Evolutionary conservation across 2,113 vertebrate species (phyloP).

Genomic region (Gobiocypris rarus): DNA sequence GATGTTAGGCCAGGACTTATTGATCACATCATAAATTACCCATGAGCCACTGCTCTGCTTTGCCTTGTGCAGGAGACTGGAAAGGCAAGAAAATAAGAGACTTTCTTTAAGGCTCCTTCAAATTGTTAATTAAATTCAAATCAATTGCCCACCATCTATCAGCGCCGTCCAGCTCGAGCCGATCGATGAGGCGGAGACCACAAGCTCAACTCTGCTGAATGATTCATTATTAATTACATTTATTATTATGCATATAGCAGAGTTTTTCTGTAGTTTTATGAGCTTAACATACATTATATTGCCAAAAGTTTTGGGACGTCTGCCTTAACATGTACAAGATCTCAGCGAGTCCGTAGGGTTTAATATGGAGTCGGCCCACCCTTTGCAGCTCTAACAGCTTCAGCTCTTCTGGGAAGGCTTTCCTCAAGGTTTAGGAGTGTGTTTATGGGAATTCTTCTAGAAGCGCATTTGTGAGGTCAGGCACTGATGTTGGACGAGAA

Average conservation of each 20-base stretch:
- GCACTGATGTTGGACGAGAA: no score
- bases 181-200: constrained; percentile 72
- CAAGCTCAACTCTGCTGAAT: constrained; percentile 52
- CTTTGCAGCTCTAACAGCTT: no score
- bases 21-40: constrained; percentile 78
- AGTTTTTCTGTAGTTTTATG: not conserved
- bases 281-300: no score
- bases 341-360: no score
- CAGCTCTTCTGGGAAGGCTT: no score
- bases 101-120: constrained; percentile 82
- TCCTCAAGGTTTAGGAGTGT: no score
- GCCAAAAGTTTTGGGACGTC: no score
- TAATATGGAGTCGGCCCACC: no score
- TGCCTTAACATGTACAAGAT: no score
- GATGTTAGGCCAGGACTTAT: constrained; percentile 79
- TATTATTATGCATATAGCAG: not conserved
- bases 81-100: constrained; percentile 67
- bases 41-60: constrained; percentile 68
- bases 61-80: constrained; percentile 62
- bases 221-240: not conserved
- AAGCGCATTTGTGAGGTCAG: no score
- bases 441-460: no score
- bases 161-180: constrained; percentile 68
- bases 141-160: constrained; percentile 93
- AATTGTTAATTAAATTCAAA: constrained; percentile 99